A percentile compares a stretch with the other conserved stretches of the same genome.
Evolutionary conservation across 2,113 vertebrate species (phyloP).

Genomic region (Polypterus bichir): DNA sequence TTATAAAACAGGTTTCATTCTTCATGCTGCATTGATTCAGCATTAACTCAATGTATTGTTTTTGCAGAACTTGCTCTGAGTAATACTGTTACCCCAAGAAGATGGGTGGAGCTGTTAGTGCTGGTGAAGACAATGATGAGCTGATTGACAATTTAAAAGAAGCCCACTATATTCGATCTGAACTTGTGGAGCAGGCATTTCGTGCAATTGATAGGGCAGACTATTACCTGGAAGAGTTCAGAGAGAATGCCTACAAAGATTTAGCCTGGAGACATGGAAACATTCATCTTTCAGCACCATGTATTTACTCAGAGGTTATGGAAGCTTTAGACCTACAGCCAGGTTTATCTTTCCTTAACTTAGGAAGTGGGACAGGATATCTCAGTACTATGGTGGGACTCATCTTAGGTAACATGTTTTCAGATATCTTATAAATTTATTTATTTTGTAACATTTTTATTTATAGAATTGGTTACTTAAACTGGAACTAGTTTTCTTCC

Average conservation of each 20-base stretch:
- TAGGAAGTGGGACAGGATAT: conserved; percentile 93
- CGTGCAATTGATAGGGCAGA: conserved; percentile 84
- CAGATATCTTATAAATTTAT: background rate
- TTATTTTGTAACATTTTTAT: background rate
- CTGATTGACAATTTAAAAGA: conserved; percentile 93
- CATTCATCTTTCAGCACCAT: conserved; percentile 90
- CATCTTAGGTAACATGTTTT: conserved; percentile 63
- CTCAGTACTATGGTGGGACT: conserved; percentile 97
- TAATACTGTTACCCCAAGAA: conserved; percentile 21
- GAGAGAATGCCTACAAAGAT: conserved; percentile 93
- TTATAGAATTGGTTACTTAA: too few species aligned
- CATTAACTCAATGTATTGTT: too few species aligned
- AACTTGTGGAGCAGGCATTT: conserved; percentile 85
- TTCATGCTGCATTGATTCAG: too few species aligned
- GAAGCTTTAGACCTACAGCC: conserved; percentile 88
- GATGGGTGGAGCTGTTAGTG: conserved; percentile 94
- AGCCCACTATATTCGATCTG: conserved; percentile 85
- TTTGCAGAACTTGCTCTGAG: too few species aligned
- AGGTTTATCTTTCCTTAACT: conserved; percentile 85
- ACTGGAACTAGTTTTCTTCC: too few species aligned
- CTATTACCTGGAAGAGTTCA: conserved; percentile 93
- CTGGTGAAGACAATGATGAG: conserved; percentile 91
- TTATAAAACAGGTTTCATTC: too few species aligned
- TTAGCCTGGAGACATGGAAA: conserved; percentile 93
- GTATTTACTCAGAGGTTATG: conserved; percentile 98